phyloP scores from a whole-genome alignment of 1,140 invertebrate genomes.

The Rhysida immarginata region DNA sequence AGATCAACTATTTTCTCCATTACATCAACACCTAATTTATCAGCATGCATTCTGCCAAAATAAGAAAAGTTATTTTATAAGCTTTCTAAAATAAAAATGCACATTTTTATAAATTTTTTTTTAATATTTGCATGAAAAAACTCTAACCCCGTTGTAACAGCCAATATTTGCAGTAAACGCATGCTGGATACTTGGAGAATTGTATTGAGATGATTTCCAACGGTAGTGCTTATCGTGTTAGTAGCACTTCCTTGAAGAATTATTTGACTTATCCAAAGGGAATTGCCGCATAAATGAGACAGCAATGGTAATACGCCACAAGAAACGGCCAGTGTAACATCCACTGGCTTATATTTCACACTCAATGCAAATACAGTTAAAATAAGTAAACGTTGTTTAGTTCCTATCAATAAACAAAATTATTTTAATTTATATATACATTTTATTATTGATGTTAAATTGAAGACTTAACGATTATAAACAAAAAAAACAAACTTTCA shows the following conservation, averaged over 20 bases:
- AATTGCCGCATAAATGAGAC: constrained; percentile 26
- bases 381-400: constrained; percentile 29
- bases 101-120: background rate
- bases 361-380: constrained; percentile 41
- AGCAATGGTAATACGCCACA: constrained; percentile 38
- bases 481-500: too few species aligned
- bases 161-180: constrained; percentile 39
- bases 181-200: constrained; percentile 26
- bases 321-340: constrained; percentile 41
- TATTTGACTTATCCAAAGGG: constrained; percentile 13
- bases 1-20: constrained; percentile 32
- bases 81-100: background rate
- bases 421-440: too few species aligned
- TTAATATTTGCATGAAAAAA: too few species aligned
- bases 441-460: too few species aligned
- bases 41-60: constrained; percentile 32
- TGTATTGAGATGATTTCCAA: constrained; percentile 18
- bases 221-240: constrained; percentile 14
- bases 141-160: constrained; percentile 34
- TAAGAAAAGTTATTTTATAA: constrained; percentile 5
- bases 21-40: constrained; percentile 31
- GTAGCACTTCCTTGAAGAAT: constrained; percentile 19
- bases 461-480: too few species aligned
- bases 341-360: constrained; percentile 38
- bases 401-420: constrained; percentile 23